Percentiles rank a stretch among this genome's conserved stretches.
Conservation (phyloP, 2,113 vertebrate species). For the Solenodon paradoxus region DNA sequence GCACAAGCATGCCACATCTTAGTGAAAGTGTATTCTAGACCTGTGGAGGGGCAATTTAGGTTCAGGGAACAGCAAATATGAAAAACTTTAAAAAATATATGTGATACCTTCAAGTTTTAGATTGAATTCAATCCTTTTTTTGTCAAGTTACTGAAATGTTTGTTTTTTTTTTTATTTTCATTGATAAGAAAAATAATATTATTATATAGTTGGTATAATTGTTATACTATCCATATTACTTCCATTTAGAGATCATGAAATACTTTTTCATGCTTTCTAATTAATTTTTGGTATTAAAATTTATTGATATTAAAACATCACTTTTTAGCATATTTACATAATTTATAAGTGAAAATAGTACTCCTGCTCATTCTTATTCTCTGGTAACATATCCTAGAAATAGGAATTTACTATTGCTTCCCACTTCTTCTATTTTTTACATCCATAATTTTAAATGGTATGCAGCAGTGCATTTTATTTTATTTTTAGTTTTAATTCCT, state of each 20-base stretch:
- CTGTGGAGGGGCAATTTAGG: background rate
- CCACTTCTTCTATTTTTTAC: background rate
- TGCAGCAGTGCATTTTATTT: background rate
- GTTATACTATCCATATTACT: background rate
- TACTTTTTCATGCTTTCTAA: background rate
- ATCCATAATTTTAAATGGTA: background rate
- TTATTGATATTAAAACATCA: background rate
- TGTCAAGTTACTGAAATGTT: background rate
- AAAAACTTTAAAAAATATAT: too few species aligned
- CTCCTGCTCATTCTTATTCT: too few species aligned
- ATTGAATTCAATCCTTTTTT: background rate
- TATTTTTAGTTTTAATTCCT: background rate
- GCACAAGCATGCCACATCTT: background rate
- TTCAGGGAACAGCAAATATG: rapidly evolving
- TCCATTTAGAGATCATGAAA: background rate
- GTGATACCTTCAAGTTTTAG: background rate
- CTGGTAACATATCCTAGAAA: background rate
- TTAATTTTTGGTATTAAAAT: background rate
- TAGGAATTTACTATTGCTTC: background rate
- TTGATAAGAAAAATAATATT: background rate
- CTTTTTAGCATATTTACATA: background rate
- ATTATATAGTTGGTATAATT: background rate
- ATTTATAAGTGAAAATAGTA: background rate
- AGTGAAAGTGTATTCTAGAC: too few species aligned
- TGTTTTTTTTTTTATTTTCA: background rate